phyloP scores from a whole-genome alignment of 2,113 vertebrate species.

The Bombycilla garrulus region DNA sequence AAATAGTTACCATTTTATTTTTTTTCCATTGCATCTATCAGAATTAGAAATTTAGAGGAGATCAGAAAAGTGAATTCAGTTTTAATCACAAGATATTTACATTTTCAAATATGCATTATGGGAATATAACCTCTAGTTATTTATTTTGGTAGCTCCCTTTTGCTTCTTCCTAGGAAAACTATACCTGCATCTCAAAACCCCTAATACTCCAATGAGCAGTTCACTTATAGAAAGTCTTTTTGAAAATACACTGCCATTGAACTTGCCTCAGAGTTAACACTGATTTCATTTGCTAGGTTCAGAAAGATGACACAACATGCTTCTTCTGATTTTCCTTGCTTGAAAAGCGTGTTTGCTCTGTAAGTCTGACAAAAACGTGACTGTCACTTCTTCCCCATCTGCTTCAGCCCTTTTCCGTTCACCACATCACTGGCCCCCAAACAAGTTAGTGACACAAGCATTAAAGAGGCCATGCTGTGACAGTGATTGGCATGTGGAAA shows the following conservation, averaged over 20 bases:
- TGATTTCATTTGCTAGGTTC: background rate
- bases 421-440: background rate
- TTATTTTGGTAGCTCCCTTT: background rate
- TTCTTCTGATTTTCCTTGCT: background rate
- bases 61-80: background rate
- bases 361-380: background rate
- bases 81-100: background rate
- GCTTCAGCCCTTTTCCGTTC: background rate
- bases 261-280: background rate
- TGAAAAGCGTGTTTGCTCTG: background rate
- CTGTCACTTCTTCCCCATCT: background rate
- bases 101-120: background rate
- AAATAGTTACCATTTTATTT: constrained; percentile 57
- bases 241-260: background rate
- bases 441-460: background rate
- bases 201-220: background rate
- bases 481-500: background rate
- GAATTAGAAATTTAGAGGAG: constrained; percentile 40
- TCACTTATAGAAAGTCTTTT: background rate
- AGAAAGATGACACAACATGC: background rate
- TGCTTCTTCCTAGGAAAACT: background rate
- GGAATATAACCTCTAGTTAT: background rate
- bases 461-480: background rate
- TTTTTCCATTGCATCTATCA: constrained; percentile 64
- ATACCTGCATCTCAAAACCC: background rate